Evolutionary conservation across 2,888 invertebrate species (phyloP).

Genomic region (Himalopsyche tibetana): DNA sequence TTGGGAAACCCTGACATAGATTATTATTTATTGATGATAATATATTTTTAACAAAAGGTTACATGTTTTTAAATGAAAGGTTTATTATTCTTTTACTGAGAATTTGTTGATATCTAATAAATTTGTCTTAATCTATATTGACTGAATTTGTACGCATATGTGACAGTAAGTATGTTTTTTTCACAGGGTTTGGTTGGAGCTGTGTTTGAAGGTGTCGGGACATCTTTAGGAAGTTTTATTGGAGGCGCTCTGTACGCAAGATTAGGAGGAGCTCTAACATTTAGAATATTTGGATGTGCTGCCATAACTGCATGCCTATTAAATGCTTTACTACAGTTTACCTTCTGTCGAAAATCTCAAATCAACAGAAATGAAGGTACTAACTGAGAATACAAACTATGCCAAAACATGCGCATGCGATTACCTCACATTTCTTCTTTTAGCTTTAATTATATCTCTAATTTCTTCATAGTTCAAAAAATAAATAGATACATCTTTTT

Average conservation of each 20-base stretch:
- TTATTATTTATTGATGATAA: no score
- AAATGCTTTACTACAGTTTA: slow-evolving; percentile 73
- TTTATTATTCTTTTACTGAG: no score
- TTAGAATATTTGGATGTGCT: slow-evolving; percentile 83
- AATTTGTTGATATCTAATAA: no score
- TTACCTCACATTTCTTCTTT: slow-evolving; percentile 51
- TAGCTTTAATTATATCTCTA: no score
- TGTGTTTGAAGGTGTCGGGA: slow-evolving; percentile 91
- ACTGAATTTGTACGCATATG: no score
- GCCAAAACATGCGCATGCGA: slow-evolving; percentile 56
- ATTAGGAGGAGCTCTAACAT: slow-evolving; percentile 82
- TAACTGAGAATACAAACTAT: slow-evolving; percentile 5
- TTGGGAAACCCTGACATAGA: no score
- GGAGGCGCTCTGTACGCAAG: slow-evolving; percentile 84
- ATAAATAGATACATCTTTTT: not conserved
- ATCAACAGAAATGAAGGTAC: slow-evolving; percentile 17
- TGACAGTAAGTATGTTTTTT: slow-evolving; percentile 61
- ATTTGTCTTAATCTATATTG: no score
- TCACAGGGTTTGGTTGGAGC: slow-evolving; percentile 89
- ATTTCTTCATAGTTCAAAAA: not conserved
- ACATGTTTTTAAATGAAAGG: no score
- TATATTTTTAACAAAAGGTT: no score
- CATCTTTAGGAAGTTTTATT: slow-evolving; percentile 86
- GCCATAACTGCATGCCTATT: slow-evolving; percentile 79
- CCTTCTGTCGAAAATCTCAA: not conserved